Conservation (phyloP, 1,140 invertebrate species). For the Leptopilina boulardi region DNA sequence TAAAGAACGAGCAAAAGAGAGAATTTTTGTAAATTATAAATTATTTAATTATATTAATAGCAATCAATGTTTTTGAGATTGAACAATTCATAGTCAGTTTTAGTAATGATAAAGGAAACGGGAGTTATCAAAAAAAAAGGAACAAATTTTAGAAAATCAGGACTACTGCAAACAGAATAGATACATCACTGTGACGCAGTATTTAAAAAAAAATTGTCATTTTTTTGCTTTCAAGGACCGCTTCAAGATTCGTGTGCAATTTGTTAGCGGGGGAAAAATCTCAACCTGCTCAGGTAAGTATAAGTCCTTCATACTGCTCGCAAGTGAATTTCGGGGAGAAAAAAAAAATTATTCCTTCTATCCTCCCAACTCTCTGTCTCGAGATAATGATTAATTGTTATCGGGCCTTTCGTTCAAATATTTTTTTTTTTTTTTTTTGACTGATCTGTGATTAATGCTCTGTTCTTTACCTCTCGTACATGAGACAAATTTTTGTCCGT, state of each 20-base stretch:
- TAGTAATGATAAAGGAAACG: slow-evolving; percentile 44
- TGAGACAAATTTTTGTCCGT: slow-evolving; percentile 9
- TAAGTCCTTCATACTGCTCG: slow-evolving; percentile 67
- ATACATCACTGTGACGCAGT: slow-evolving; percentile 55
- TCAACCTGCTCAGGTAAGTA: slow-evolving; percentile 69
- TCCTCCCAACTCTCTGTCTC: slow-evolving; percentile 28
- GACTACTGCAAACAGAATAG: slow-evolving; percentile 43
- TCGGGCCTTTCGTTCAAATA: slow-evolving; percentile 26
- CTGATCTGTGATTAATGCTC: slow-evolving; percentile 52
- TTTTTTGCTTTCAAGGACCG: slow-evolving; percentile 33
- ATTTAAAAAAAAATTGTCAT: slow-evolving; percentile 16
- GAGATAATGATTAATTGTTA: slow-evolving; percentile 40
- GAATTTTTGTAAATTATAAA: slow-evolving; percentile 69
- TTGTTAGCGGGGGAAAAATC: slow-evolving; percentile 47
- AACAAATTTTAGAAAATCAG: no score
- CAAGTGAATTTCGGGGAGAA: slow-evolving; percentile 42
- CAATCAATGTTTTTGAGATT: slow-evolving; percentile 55
- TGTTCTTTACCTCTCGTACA: slow-evolving; percentile 33
- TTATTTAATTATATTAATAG: slow-evolving; percentile 69
- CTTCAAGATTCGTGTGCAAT: slow-evolving; percentile 53
- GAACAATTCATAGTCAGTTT: slow-evolving; percentile 58
- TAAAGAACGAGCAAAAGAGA: slow-evolving; percentile 11
- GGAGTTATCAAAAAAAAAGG: slow-evolving; percentile 49
- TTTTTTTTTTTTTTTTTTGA: slow-evolving; percentile 22
- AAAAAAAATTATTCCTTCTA: not conserved